Conservation (phyloP, 1,140 invertebrate species). For the Drosophila lowei region DNA sequence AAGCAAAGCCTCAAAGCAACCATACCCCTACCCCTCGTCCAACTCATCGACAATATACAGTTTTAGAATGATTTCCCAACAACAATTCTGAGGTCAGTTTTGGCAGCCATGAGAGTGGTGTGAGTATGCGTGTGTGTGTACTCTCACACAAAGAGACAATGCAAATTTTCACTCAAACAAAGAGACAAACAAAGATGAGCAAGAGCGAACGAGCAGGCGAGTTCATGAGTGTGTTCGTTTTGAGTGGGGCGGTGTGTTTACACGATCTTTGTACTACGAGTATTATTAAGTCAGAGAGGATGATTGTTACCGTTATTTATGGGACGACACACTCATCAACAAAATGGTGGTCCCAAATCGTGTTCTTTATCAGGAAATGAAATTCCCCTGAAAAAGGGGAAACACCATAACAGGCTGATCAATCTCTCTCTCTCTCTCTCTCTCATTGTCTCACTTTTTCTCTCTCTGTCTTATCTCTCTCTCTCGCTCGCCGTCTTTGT, state of each 20-base stretch:
- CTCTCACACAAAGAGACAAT: slow-evolving; percentile 32
- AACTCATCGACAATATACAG: slow-evolving; percentile 49
- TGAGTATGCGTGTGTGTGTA: slow-evolving; percentile 3
- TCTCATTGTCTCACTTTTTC: not conserved
- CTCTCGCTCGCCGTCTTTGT: slow-evolving; percentile 22
- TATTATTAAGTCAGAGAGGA: slow-evolving; percentile 11
- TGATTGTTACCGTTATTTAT: not conserved
- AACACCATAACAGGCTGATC: not conserved
- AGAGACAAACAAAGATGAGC: slow-evolving; percentile 12
- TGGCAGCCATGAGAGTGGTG: slow-evolving; percentile 18
- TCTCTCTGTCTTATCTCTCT: slow-evolving; percentile 6
- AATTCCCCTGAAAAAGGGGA: not conserved
- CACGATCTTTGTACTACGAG: slow-evolving; percentile 27
- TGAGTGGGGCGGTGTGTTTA: slow-evolving; percentile 33
- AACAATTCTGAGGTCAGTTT: slow-evolving; percentile 55
- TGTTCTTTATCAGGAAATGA: too few relatives aligned
- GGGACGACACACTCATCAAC: too few relatives aligned
- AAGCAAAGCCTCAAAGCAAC: not conserved
- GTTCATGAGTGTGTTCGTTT: too few relatives aligned
- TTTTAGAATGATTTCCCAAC: slow-evolving; percentile 32
- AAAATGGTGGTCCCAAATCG: too few relatives aligned
- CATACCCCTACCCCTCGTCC: not conserved
- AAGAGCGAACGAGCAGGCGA: not conserved
- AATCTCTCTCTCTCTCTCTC: not conserved
- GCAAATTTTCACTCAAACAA: slow-evolving; percentile 44